Base-by-base conservation (phyloP, 2,888 invertebrate genomes). In the Tipula vernalis region DNA sequence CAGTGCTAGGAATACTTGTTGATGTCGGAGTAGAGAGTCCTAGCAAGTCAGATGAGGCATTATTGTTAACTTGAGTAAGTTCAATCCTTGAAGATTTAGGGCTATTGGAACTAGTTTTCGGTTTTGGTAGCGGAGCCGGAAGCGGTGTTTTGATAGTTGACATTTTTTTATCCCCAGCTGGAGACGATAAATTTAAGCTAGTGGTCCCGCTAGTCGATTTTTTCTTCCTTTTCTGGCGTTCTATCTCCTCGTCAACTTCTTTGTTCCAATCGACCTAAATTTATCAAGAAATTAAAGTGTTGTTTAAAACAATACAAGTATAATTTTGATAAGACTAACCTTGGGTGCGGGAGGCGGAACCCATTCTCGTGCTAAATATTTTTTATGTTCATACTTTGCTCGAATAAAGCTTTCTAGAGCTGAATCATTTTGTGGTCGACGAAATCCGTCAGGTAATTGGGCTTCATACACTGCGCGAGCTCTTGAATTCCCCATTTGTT, bases 351-450 rank as follows among this genome's bases (percentile, higher is more conserved):
- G 93, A 13, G 97, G 97, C 71, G 96, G 97, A 86, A 98, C 96
- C 98, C 98, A 99, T 92, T 99, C 99, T 89, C 96, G 95, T n/a
- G 99, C 99, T 89, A 99, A 97, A 91, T 98, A 99, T 91, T 99
- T 98, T 93, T 98, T 99, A 90, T 98, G 97, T 92, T 99, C 99
- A 91, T 99, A 99, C 92, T 99, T 99, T 88, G 98, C 97, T 88
- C 99, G 94, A 89, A 99, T 98, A 92, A 99, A 99, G 87, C 96
- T 95, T 91, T 99, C 99, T 84, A 99, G 93, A 13, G 97, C 96
- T 86, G 97, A 95, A 91, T 98, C 98, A 88, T 96, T 97, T 91
- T 98, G 99, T 2, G 99, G 99, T 88, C 99, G 94, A 51, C 99
- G 94, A 92, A 98, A 99, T 89, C 96, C 96, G 90, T 99, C 98